A percentile compares a stretch with the other conserved stretches of the same genome.
Evolutionary conservation across 1,140 invertebrate genomes (phyloP).

Genomic region (Drosophila virilis): DNA sequence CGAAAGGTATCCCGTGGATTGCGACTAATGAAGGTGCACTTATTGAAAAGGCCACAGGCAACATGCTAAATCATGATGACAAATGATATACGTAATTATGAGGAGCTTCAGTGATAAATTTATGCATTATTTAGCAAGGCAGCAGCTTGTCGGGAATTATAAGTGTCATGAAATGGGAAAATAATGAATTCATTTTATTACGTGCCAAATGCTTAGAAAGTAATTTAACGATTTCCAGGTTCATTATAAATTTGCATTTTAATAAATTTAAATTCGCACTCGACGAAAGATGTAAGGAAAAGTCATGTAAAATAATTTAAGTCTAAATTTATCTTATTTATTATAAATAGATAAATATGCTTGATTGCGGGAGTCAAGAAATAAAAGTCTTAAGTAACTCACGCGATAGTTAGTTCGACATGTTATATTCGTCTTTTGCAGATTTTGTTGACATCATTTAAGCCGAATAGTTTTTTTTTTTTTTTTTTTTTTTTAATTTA

Average conservation of each 20-base stretch:
- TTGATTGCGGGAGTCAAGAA: no score
- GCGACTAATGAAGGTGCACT: constrained; percentile 29
- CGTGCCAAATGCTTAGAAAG: not conserved
- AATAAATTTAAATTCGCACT: not conserved
- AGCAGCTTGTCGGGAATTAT: constrained; percentile 16
- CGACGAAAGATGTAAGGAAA: no score
- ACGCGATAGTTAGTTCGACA: no score
- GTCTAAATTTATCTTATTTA: no score
- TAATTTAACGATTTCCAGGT: not conserved
- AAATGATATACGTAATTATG: constrained; percentile 46
- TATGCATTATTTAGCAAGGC: constrained; percentile 31
- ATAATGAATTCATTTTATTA: constrained; percentile 17
- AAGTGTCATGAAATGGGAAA: constrained; percentile 16
- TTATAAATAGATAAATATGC: no score
- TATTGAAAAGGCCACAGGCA: constrained; percentile 35
- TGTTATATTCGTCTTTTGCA: no score
- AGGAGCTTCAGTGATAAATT: constrained; percentile 29
- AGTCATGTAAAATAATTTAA: no score
- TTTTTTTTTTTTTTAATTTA: constrained; percentile 1
- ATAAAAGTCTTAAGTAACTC: no score
- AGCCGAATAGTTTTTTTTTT: not conserved
- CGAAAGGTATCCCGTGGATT: constrained; percentile 15
- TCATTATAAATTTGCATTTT: not conserved
- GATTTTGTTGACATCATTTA: not conserved
- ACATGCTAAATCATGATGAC: constrained; percentile 46